Evolutionary conservation across 2,888 invertebrate species (phyloP), one percentile per base, ranked within the genome.

Genomic region (Ochropleura plecta): DNA sequence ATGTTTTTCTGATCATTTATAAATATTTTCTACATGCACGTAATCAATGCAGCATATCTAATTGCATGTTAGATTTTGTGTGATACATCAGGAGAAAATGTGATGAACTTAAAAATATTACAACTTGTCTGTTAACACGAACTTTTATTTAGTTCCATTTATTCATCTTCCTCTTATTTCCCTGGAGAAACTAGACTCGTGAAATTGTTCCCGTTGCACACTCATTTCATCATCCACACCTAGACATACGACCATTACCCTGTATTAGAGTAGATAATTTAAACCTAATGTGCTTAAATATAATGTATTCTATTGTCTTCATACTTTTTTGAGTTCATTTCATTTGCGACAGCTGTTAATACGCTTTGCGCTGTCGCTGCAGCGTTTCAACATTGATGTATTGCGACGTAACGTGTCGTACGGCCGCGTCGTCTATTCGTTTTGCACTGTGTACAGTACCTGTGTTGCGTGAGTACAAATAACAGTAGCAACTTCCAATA

Each of bases 401-500:
- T 85, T 83, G 73, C 79, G 77, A 70, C 42, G 71, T 63, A 73
- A 64, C 30, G 30, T 73, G 64, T 72, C 57, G 71, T 76, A 72
- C 71, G 69, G 44, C 46, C 51, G 70, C 67, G 53, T 76, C 20
- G 73, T 51, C 70, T 71, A 49, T 57, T 53, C 73, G 59, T 65
- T 63, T 65, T 51, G 63, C 70, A 44, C 72, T 60, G 63, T 53
- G 71, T 74, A 79, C 77, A 76, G 63, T 76, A 73, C 73, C 75
- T 74, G 76, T 69, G 74, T 84, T 86, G 86, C 87, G 86, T 87
- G 87, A 80, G 85, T 79, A 76, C 80, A 79, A 85, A 81, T 88
- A 89, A 86, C 88, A 88, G 88, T 91, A 90, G 88, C 89, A 79
- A 85, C 78, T 72, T 59, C 66, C 59, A 70, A 65, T 60, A 73